These are phyloP conservation scores for Argyresthia goedartella DNA, from an alignment of 2,888 invertebrate genomes.

Conservation along the genomic window DNA sequence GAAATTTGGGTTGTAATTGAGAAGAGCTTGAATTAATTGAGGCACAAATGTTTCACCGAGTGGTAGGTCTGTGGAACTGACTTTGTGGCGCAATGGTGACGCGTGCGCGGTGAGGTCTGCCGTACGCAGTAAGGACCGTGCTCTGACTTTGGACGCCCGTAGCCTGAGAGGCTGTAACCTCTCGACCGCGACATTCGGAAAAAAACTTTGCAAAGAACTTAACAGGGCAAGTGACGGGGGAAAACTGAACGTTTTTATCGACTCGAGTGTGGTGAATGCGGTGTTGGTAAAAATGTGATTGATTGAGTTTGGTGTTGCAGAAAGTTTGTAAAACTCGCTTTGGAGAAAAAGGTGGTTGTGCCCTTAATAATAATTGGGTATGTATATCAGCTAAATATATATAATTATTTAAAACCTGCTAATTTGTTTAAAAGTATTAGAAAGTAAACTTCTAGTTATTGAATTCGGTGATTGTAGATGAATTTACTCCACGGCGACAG, in stretches of 20 bases:
- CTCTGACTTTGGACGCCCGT: constrained; percentile 42
- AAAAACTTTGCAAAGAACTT: constrained; percentile 3
- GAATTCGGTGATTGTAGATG: no score
- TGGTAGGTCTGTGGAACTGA: constrained; percentile 32
- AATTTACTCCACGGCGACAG: no score
- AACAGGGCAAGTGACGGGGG: not conserved
- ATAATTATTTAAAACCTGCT: no score
- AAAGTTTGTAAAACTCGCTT: no score
- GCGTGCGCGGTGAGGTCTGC: constrained; percentile 51
- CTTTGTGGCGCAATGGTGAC: constrained; percentile 49
- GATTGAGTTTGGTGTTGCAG: no score
- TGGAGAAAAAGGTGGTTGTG: no score
- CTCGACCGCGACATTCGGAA: not conserved
- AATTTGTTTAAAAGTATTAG: no score
- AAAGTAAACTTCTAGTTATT: no score
- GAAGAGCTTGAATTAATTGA: constrained; percentile 62
- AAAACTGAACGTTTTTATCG: not conserved
- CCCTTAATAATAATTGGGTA: no score
- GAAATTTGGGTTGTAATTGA: constrained; percentile 49
- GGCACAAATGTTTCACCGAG: constrained; percentile 58
- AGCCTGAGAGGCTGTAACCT: constrained; percentile 9
- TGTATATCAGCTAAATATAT: no score
- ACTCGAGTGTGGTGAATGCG: not conserved
- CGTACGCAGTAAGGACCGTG: constrained; percentile 52
- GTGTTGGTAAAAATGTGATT: no score